Percentiles rank a stretch among this genome's conserved stretches.
These are phyloP conservation scores for Chelonus insularis DNA, from an alignment of 1,140 invertebrate genomes.

Conservation along the genomic window DNA sequence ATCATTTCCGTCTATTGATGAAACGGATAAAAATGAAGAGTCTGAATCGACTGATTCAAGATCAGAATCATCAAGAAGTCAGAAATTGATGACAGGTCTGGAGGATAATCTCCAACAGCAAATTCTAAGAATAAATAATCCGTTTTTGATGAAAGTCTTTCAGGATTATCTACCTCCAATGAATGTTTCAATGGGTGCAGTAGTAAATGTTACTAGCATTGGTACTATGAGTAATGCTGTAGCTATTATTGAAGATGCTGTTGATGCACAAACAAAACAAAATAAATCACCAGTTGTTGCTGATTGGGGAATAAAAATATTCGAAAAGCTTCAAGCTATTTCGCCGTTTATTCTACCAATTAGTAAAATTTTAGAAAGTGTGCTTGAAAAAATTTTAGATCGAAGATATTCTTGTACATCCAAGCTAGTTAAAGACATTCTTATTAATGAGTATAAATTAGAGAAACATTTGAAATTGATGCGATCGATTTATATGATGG, in stretches of 20 bases:
- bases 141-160: slow-evolving; percentile 54
- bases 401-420: slow-evolving; percentile 57
- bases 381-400: slow-evolving; percentile 54
- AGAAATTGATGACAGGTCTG: slow-evolving; percentile 31
- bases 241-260: slow-evolving; percentile 19
- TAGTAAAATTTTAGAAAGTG: slow-evolving; percentile 53
- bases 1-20: slow-evolving; percentile 22
- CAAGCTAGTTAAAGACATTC: slow-evolving; percentile 59
- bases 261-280: slow-evolving; percentile 30
- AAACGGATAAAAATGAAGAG: slow-evolving; percentile 14
- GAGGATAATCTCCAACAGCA: slow-evolving; percentile 45
- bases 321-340: slow-evolving; percentile 41
- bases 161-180: slow-evolving; percentile 45
- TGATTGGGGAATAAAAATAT: slow-evolving; percentile 24
- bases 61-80: slow-evolving; percentile 12
- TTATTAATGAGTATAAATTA: slow-evolving; percentile 60
- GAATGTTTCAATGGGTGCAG: slow-evolving; percentile 25
- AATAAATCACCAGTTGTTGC: not conserved
- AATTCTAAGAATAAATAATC: slow-evolving; percentile 48
- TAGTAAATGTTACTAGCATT: not conserved
- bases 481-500: slow-evolving; percentile 67
- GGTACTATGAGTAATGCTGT: no score
- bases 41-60: not conserved
- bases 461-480: slow-evolving; percentile 59
- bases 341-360: slow-evolving; percentile 46